Evolutionary conservation across 2,797 vertebrate genomes (phyloP), one percentile per base, ranked within the genome.

Genomic region (Crax fasciolata): DNA sequence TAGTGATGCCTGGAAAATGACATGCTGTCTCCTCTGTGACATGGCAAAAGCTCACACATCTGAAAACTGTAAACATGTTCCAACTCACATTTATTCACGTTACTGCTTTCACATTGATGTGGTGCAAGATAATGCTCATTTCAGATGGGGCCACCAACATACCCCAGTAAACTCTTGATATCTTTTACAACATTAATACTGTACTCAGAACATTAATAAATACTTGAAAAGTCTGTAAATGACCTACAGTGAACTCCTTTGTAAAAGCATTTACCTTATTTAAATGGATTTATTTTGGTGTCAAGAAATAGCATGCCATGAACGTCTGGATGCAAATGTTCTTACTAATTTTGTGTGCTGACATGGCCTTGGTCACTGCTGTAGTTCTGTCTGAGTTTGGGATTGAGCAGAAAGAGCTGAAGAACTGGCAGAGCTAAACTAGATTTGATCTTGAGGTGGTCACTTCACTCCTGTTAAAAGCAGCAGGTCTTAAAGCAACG

Each of bases 31-130:
- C 39, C 28, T 84, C 30, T 61, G 75, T 49, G 65, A 52, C 72
- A 63, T 2, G 24, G 92, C 68, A 95, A 87, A 96, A 92, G 70
- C 62, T 91, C 55, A 94, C 84, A 91, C 67, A 62, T 28, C 54
- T 80, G 71, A 76, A 87, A 94, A 86, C 70, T 89, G 89, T 92
- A 98, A 98, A 97, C 85, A 81, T 87, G 81, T 89, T 96, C 75
- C 91, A 94, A 78, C 83, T 97, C 92, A 95, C 74, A 72, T 95
- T 97, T 92, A 96, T 89, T 96, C 46, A 89, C 3, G 0, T 65
- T 78, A 72, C 87, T 95, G 72, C 72, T 90, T 95, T 95, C 94
- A 96, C 94, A 88, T 79, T 84, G 43, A 81, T 8, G 6, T 76
- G 57, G 72, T 92, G 87, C 87, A 96, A 96, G 62, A 83, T 70